These are phyloP conservation scores for Sciurus carolinensis DNA, from an alignment of 2,797 vertebrate species.

Conservation along the genomic window DNA sequence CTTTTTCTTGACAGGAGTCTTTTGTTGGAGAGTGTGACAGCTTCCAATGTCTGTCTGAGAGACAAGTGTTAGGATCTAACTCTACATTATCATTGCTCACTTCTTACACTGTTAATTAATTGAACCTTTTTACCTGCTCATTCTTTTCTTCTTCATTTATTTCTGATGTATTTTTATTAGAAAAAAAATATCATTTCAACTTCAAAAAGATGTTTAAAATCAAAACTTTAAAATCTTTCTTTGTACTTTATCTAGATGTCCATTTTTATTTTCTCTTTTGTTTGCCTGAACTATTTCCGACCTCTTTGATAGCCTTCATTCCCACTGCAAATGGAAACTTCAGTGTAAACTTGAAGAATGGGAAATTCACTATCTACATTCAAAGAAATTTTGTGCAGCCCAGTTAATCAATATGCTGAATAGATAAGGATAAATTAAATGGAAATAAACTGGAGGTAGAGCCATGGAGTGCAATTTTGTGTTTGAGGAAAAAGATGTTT, in stretches of 20 bases:
- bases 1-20: background rate
- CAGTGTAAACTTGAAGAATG: slow-evolving; percentile 18
- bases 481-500: background rate
- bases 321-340: slow-evolving; percentile 58
- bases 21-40: background rate
- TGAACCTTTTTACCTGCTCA: background rate
- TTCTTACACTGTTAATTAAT: background rate
- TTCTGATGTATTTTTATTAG: background rate
- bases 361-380: slow-evolving; percentile 24
- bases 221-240: background rate
- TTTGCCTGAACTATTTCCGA: background rate
- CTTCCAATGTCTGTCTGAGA: background rate
- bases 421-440: slow-evolving; percentile 45
- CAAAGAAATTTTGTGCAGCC: background rate
- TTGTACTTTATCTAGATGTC: background rate
- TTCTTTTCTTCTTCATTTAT: background rate
- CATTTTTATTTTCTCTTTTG: background rate
- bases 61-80: background rate
- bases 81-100: background rate
- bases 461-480: background rate
- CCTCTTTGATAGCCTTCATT: background rate
- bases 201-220: background rate
- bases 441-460: background rate
- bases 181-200: background rate
- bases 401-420: background rate